Evolutionary conservation across 2,113 vertebrate genomes (phyloP).

Genomic region (Osmerus mordax): DNA sequence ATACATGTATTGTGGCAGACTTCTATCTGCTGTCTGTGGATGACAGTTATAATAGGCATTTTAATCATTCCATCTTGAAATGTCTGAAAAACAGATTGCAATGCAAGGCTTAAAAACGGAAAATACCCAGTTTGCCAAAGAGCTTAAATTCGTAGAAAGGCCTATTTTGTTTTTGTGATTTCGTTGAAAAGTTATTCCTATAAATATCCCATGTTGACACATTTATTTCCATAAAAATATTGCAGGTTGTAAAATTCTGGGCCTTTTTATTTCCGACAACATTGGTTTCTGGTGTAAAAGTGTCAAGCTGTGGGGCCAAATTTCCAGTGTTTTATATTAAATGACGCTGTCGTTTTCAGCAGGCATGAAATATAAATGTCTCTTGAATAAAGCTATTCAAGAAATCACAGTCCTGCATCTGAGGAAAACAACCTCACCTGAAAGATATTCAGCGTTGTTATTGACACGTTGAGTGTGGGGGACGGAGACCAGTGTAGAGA

Average conservation of each 20-base stretch:
- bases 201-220: neutral
- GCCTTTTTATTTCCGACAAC: constrained; percentile 14
- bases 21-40: neutral
- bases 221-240: constrained; percentile 29
- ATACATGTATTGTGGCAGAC: constrained; percentile 37
- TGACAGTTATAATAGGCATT: no score
- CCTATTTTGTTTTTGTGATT: no score
- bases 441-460: no score
- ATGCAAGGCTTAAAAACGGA: constrained; percentile 39
- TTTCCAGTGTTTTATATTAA: constrained; percentile 16
- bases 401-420: neutral
- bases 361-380: neutral
- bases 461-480: no score
- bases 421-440: no score
- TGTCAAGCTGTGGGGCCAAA: neutral
- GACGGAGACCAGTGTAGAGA: no score
- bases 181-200: neutral
- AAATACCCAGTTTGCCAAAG: constrained; percentile 1
- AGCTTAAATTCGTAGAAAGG: constrained; percentile 25
- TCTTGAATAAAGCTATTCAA: neutral
- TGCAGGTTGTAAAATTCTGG: constrained; percentile 21
- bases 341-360: neutral
- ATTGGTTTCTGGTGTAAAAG: constrained; percentile 35
- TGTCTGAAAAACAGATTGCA: constrained; percentile 35
- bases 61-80: no score